Base-by-base conservation (phyloP, 2,113 vertebrate genomes). In the Lates calcarifer region DNA sequence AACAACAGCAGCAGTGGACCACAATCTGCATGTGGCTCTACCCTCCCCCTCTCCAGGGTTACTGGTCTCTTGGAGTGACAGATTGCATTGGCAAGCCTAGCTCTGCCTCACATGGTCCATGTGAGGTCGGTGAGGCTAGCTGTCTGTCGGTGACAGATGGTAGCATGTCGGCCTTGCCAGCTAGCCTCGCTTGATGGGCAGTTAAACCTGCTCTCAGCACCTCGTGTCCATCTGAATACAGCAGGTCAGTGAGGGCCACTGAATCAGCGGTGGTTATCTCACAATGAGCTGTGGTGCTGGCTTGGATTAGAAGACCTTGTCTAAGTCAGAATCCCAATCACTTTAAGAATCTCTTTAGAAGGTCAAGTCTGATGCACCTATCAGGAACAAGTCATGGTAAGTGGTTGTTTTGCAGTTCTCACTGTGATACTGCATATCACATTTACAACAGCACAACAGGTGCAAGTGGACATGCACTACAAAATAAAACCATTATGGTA, bases 81-180 rank as follows among this genome's bases (percentile, higher is more conserved):
- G 89, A 81, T 76, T 87, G 84, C 39, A 70, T 39, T 76, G 85
- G 77, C 87, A 69, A 22, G 70, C 67, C 57, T 10, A 6, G 60
- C 60, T 72, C 83, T 85, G 80, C 70, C 76, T 76, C 85, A 74
- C 66, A 74, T 72, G 83, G 77, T 67, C 79, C 58, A 22, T 33
- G 79, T 51, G 78, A 73, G 87, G 85, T 91, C 85, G 84, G 68
- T 9, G 26, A 74, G 83, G 68, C 80, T 74, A 71, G 49, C 80
- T 79, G 67, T 69, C 77, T 84, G 69, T 82, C 43, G 4, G 14
- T 83, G 80, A 82, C 87, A 89, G 87, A 90, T 89, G 88, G 88
- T 56, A 58, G 84, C 49, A 56, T 41, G 74, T 17, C 65, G 73
- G 74, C 74, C 53, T 39, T 66, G 82, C 84, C 84, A 79, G 77